Percentiles rank a stretch among this genome's conserved stretches.
These are phyloP conservation scores for Heliopora coerulea DNA, from an alignment of 92 coral and sea anemone species.

Conservation along the genomic window DNA sequence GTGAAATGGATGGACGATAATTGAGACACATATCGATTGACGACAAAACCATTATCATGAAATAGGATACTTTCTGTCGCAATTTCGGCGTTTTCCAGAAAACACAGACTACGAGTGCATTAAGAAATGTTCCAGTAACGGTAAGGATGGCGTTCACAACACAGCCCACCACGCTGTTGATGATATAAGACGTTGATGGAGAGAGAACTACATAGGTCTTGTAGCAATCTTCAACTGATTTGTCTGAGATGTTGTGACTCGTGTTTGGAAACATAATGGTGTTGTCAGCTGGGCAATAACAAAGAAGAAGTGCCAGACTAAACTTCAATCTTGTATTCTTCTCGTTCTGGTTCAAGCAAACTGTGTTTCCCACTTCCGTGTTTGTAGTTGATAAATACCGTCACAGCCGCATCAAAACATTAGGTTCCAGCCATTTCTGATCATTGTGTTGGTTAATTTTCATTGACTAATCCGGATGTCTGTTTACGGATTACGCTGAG, in stretches of 20 bases:
- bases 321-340: too few species aligned
- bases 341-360: too few species aligned
- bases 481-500: too few species aligned
- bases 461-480: too few species aligned
- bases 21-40: slow-evolving; percentile 25
- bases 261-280: not conserved
- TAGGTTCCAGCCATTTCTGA: too few species aligned
- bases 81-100: slow-evolving; percentile 34
- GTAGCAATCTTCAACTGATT: slow-evolving; percentile 25
- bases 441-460: too few species aligned
- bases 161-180: slow-evolving; percentile 22
- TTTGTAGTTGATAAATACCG: too few species aligned
- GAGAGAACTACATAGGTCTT: slow-evolving; percentile 12
- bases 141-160: slow-evolving; percentile 18
- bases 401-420: too few species aligned
- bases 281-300: too few species aligned
- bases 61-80: slow-evolving; percentile 28
- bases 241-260: not conserved
- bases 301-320: too few species aligned
- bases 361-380: too few species aligned
- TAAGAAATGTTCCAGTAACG: slow-evolving; percentile 25
- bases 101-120: slow-evolving; percentile 27
- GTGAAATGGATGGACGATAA: slow-evolving; percentile 30
- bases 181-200: slow-evolving; percentile 26
- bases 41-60: slow-evolving; percentile 33